Percentiles rank a stretch among this genome's conserved stretches.
These are phyloP conservation scores for Ivindomyrus marchei DNA, from an alignment of 2,113 vertebrate genomes.

Conservation along the genomic window DNA sequence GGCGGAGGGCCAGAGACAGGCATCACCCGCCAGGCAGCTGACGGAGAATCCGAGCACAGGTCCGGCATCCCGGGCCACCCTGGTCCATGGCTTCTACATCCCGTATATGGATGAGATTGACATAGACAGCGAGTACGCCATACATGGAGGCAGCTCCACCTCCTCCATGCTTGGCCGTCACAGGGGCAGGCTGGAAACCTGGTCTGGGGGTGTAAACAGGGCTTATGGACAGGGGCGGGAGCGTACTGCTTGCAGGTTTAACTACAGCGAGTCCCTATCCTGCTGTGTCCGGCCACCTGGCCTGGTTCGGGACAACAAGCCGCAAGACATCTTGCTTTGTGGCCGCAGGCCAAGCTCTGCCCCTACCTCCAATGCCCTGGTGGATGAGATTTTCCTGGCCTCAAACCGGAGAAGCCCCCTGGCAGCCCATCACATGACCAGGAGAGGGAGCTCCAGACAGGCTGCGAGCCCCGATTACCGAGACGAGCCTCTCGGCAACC, in stretches of 20 bases:
- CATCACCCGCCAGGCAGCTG: conserved; percentile 58
- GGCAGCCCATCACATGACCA: conserved; percentile 51
- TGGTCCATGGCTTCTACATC: conserved; percentile 74
- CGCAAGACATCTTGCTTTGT: conserved; percentile 59
- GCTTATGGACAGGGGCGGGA: conserved; percentile 58
- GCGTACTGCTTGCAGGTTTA: conserved; percentile 49
- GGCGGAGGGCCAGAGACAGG: conserved; percentile 48
- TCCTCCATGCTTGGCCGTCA: conserved; percentile 72
- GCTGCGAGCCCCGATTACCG: conserved; percentile 56
- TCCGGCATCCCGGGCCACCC: conserved; percentile 78
- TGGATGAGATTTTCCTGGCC: conserved; percentile 59
- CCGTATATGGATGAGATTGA: conserved; percentile 82
- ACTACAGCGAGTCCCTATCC: conserved; percentile 59
- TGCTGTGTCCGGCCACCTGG: conserved; percentile 55
- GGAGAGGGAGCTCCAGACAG: conserved; percentile 64
- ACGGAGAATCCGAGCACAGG: conserved; percentile 83
- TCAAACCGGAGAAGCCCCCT: conserved; percentile 56
- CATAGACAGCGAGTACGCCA: conserved; percentile 76
- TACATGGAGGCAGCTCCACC: conserved; percentile 63
- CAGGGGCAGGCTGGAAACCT: conserved; percentile 60
- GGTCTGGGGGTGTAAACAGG: conserved; percentile 37
- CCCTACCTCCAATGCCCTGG: conserved; percentile 63
- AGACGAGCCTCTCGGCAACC: conserved; percentile 55
- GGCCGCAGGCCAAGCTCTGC: conserved; percentile 53
- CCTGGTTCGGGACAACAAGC: conserved; percentile 58